phyloP scores from a whole-genome alignment of 2,888 invertebrate species.

The Alsophila aescularia region DNA sequence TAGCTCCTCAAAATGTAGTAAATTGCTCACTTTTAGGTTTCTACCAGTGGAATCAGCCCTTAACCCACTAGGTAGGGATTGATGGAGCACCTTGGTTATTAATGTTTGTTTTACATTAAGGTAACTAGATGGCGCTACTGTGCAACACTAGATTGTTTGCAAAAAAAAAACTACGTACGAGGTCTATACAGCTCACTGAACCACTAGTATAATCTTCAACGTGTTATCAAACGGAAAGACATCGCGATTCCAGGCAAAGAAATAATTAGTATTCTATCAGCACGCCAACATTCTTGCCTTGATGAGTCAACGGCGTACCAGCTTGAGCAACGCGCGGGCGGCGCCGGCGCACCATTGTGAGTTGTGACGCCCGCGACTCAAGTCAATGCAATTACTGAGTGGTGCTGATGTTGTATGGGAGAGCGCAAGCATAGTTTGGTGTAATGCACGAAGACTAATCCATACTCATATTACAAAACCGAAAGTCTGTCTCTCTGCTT shows the following conservation, averaged over 20 bases:
- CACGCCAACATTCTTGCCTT: conserved; percentile 35
- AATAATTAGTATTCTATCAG: conserved; percentile 39
- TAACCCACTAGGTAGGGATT: no score
- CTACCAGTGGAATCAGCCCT: no score
- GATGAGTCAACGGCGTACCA: conserved; percentile 30
- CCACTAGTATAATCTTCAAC: not conserved
- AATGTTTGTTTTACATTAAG: no score
- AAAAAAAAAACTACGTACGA: no score
- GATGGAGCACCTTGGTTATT: no score
- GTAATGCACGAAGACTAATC: conserved; percentile 4
- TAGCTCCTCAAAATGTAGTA: no score
- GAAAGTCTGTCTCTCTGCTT: no score
- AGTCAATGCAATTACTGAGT: conserved; percentile 27
- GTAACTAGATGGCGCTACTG: no score
- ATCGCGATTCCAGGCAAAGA: conserved; percentile 10
- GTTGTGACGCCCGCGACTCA: conserved; percentile 32
- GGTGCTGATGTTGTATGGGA: conserved; percentile 8
- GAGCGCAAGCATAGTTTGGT: conserved; percentile 6
- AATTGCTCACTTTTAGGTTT: no score
- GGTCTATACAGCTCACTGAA: no score
- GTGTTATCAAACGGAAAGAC: conserved; percentile 6
- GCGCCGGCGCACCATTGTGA: conserved; percentile 12
- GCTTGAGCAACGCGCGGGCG: conserved; percentile 25
- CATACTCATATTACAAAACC: no score
- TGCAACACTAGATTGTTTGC: no score